phyloP scores from a whole-genome alignment of 2,113 vertebrate species.

The Myiozetetes cayanensis region DNA sequence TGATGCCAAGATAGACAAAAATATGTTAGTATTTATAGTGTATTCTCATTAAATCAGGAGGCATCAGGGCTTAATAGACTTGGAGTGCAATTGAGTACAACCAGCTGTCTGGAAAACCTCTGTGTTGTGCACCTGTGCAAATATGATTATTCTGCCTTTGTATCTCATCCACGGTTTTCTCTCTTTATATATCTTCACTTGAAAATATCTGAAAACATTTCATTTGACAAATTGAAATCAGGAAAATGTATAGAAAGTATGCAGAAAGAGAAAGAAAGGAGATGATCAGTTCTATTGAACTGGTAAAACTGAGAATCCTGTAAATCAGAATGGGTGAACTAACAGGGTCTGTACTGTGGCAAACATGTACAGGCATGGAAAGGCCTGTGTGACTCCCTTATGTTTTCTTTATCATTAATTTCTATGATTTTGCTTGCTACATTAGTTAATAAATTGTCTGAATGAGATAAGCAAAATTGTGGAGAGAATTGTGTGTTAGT shows the following conservation, averaged over 20 bases:
- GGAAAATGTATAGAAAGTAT: not conserved
- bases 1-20: slow-evolving; percentile 46
- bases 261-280: not conserved
- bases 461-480: not conserved
- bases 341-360: not conserved
- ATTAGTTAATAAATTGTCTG: not conserved
- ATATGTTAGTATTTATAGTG: not conserved
- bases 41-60: slow-evolving; percentile 37
- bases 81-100: slow-evolving; percentile 27
- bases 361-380: not conserved
- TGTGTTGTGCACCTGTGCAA: slow-evolving; percentile 47
- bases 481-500: not conserved
- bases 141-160: slow-evolving; percentile 31
- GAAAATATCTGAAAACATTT: not conserved
- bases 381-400: not conserved
- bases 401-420: not conserved
- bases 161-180: not conserved
- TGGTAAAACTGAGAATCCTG: not conserved
- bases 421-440: not conserved
- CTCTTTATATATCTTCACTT: not conserved
- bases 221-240: not conserved
- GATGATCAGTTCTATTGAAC: not conserved
- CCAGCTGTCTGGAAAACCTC: slow-evolving; percentile 61
- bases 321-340: not conserved
- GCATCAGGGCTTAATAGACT: slow-evolving; percentile 30